Percentiles rank a stretch among this genome's conserved stretches.
phyloP scores from a whole-genome alignment of 2,797 vertebrate species.

The Huso huso region DNA sequence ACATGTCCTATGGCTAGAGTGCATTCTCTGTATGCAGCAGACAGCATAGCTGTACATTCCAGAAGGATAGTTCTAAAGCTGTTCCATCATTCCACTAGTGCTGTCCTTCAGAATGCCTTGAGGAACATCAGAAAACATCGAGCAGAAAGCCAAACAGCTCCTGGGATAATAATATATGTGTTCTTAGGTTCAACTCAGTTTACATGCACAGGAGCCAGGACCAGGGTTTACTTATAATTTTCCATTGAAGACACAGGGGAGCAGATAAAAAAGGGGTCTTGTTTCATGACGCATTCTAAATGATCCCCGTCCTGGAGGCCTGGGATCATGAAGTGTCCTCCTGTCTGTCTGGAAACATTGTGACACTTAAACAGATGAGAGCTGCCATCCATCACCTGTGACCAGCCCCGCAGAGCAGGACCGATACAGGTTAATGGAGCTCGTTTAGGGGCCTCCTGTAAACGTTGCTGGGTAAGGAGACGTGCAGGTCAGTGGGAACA shows the following conservation, averaged over 20 bases:
- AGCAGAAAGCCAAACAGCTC: background rate
- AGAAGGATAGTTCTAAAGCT: too few relatives aligned
- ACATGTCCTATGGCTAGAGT: too few relatives aligned
- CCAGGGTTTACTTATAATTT: background rate
- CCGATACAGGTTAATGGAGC: background rate
- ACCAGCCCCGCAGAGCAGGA: background rate
- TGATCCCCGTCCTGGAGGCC: background rate
- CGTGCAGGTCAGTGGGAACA: background rate
- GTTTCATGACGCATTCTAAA: slow-evolving; percentile 4
- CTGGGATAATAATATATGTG: slow-evolving; percentile 3
- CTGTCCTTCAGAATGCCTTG: too few relatives aligned
- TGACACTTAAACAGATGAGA: slow-evolving; percentile 1
- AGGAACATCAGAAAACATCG: too few relatives aligned
- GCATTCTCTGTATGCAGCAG: too few relatives aligned
- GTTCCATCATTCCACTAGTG: too few relatives aligned
- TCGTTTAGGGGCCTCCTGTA: background rate
- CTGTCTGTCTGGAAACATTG: background rate
- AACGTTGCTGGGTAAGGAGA: background rate
- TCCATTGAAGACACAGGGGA: background rate
- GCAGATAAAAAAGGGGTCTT: background rate
- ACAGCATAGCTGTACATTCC: too few relatives aligned
- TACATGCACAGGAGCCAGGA: background rate
- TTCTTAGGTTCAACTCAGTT: background rate
- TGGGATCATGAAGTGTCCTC: slow-evolving; percentile 2
- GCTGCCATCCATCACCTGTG: slow-evolving; percentile 10